These are phyloP conservation scores for Meta bourneti DNA, from an alignment of 2,888 invertebrate genomes.

Conservation along the genomic window DNA sequence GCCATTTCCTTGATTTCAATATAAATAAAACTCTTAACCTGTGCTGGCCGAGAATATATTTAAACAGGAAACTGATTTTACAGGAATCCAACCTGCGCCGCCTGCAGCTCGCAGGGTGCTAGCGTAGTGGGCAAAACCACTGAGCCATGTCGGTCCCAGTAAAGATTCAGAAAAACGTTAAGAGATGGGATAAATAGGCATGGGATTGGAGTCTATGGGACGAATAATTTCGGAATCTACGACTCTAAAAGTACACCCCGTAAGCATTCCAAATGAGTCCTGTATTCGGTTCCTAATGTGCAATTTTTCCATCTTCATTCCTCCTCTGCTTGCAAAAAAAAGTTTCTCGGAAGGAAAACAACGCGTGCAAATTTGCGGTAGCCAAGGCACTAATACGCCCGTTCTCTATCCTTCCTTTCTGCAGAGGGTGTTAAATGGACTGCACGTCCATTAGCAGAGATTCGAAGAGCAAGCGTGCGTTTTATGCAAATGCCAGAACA, in stretches of 20 bases:
- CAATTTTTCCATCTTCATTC: slow-evolving; percentile 2
- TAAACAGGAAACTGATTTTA: too few relatives aligned
- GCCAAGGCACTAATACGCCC: slow-evolving; percentile 40
- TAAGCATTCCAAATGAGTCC: slow-evolving; percentile 56
- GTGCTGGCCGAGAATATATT: too few relatives aligned
- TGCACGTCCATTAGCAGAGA: slow-evolving; percentile 64
- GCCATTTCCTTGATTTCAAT: too few relatives aligned
- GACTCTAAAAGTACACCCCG: slow-evolving; percentile 21
- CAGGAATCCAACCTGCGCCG: too few relatives aligned
- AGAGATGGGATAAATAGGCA: not conserved
- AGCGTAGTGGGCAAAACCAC: too few relatives aligned
- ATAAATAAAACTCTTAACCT: too few relatives aligned
- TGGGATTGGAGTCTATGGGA: slow-evolving; percentile 18
- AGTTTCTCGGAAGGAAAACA: slow-evolving; percentile 7
- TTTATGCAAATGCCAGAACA: slow-evolving; percentile 72
- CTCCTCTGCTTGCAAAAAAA: slow-evolving; percentile 22
- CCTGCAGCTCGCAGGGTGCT: too few relatives aligned
- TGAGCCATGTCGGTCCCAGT: too few relatives aligned
- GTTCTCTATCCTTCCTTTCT: slow-evolving; percentile 46
- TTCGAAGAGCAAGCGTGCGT: slow-evolving; percentile 51
- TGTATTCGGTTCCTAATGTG: slow-evolving; percentile 18
- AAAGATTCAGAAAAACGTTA: too few relatives aligned
- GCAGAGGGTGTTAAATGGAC: slow-evolving; percentile 59
- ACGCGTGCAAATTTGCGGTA: slow-evolving; percentile 50
- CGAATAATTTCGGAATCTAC: slow-evolving; percentile 18